Conservation (phyloP, 2,888 invertebrate genomes). For the Parnassius glacialis region DNA sequence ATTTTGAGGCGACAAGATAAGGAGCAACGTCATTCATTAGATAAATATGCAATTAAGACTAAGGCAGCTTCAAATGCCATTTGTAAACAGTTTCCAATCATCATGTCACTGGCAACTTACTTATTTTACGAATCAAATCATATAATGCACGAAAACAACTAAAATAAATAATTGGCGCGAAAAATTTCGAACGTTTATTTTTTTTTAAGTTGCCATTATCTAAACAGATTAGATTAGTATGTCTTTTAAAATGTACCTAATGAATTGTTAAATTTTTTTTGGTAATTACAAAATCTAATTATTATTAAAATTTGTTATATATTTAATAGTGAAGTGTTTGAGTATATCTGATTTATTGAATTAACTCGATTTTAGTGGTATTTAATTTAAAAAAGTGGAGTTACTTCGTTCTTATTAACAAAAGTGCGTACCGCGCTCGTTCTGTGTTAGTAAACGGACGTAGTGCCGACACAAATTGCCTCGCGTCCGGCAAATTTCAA, state of each 20-base stretch:
- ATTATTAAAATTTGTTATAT: no score
- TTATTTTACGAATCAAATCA: constrained; percentile 8
- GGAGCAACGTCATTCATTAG: constrained; percentile 52
- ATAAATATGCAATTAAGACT: constrained; percentile 69
- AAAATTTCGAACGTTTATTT: constrained; percentile 1
- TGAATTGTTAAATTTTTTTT: no score
- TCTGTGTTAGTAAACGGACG: constrained; percentile 37
- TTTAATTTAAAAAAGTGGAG: constrained; percentile 7
- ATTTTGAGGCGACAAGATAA: constrained; percentile 63
- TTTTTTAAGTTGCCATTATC: not conserved
- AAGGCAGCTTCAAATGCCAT: constrained; percentile 40
- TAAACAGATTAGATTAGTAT: no score
- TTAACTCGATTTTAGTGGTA: no score
- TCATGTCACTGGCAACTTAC: constrained; percentile 5
- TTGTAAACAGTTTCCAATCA: constrained; percentile 28
- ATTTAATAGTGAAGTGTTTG: no score
- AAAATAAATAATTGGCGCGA: constrained; percentile 11
- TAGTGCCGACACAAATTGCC: constrained; percentile 48
- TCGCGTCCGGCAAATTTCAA: constrained; percentile 64
- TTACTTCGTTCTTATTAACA: constrained; percentile 30
- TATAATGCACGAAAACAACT: not conserved
- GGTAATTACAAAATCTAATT: no score
- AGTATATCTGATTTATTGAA: no score
- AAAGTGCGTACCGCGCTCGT: constrained; percentile 32
- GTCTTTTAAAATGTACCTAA: no score